Conservation (phyloP, 2,797 vertebrate species). For the Chelidonichthys spinosus region DNA sequence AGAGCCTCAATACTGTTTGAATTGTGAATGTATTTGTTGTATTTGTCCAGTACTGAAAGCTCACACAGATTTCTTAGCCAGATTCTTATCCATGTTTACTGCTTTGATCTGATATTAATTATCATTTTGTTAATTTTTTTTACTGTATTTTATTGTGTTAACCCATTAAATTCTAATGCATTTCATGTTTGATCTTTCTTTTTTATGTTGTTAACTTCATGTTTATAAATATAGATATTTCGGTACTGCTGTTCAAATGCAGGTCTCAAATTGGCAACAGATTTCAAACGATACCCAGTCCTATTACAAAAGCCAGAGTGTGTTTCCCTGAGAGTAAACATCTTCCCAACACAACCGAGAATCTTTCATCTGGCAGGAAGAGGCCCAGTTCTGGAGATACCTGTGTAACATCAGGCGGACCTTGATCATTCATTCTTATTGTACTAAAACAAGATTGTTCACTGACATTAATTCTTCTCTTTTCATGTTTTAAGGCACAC, state of each 20-base stretch:
- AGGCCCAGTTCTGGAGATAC: not conserved
- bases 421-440: not conserved
- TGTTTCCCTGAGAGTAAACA: slow-evolving; percentile 18
- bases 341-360: slow-evolving; percentile 6
- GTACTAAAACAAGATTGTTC: not conserved
- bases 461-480: not conserved
- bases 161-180: slow-evolving; percentile 5
- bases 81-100: slow-evolving; percentile 36
- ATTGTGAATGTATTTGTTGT: slow-evolving; percentile 16
- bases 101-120: slow-evolving; percentile 32
- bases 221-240: slow-evolving; percentile 19
- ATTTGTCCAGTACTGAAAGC: not conserved
- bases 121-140: slow-evolving; percentile 57
- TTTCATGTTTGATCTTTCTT: slow-evolving; percentile 16
- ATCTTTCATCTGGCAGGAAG: not conserved
- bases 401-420: not conserved
- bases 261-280: not conserved
- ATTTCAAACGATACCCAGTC: slow-evolving; percentile 45
- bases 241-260: slow-evolving; percentile 24
- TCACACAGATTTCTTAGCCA: slow-evolving; percentile 8
- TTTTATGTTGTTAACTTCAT: not conserved
- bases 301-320: slow-evolving; percentile 31
- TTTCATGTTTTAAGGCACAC: not conserved
- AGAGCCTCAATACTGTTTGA: slow-evolving; percentile 11
- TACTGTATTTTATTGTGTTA: slow-evolving; percentile 46